These are phyloP conservation scores for Sebastes miniatus DNA, from an alignment of 2,797 vertebrate genomes.

Conservation along the genomic window DNA sequence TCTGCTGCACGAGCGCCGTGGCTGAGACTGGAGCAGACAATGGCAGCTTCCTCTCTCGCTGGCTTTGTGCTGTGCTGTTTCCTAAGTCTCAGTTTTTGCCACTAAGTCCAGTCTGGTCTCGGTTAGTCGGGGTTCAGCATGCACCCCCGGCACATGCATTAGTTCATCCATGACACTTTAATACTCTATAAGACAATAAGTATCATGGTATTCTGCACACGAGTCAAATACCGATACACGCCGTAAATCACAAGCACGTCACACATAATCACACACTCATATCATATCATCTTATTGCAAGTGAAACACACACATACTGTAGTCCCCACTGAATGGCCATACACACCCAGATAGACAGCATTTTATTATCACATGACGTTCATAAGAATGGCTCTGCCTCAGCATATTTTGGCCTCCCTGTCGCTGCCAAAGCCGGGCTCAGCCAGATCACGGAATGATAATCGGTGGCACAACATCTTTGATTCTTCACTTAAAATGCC, in stretches of 20 bases:
- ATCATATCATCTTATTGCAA: conserved; percentile 22
- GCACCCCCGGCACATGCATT: neutral
- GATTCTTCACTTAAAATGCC: conserved; percentile 25
- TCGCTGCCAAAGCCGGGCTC: conserved; percentile 10
- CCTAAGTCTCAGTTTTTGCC: conserved; percentile 28
- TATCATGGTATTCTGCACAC: neutral
- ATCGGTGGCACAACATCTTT: conserved; percentile 4
- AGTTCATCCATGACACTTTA: neutral
- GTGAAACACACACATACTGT: conserved; percentile 23
- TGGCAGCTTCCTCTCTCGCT: conserved; percentile 59
- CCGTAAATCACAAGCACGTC: conserved; percentile 21
- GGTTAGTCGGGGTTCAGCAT: neutral
- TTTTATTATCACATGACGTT: conserved; percentile 63
- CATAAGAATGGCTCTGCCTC: conserved; percentile 43
- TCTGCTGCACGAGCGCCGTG: conserved; percentile 35
- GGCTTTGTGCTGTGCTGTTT: conserved; percentile 52
- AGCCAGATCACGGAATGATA: neutral
- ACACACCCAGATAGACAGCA: conserved; percentile 58
- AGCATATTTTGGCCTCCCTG: conserved; percentile 33
- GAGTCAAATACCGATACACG: conserved; percentile 15
- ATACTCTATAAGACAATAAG: neutral
- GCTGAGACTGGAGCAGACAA: conserved; percentile 59
- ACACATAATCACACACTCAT: neutral
- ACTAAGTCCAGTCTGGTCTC: conserved; percentile 27
- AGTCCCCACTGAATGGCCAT: conserved; percentile 29